phyloP scores from a whole-genome alignment of 37 sponge, comb jelly and placozoan species.

The Tethya wilhelma region DNA sequence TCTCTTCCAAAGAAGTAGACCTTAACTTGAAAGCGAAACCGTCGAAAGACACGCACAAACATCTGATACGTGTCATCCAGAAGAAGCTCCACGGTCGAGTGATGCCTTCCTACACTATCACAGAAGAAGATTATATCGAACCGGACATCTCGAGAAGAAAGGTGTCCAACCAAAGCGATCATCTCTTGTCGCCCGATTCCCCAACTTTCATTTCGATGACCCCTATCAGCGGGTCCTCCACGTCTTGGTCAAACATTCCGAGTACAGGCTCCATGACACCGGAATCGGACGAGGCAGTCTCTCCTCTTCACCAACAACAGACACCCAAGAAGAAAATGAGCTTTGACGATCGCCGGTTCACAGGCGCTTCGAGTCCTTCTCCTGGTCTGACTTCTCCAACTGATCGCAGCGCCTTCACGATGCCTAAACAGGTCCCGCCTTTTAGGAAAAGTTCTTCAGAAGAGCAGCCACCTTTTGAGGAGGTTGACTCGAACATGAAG shows the following conservation, averaged over 20 bases:
- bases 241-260: too few relatives aligned
- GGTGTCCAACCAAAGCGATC: background rate
- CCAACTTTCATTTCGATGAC: too few relatives aligned
- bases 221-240: too few relatives aligned
- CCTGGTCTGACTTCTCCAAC: background rate
- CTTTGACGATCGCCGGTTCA: background rate
- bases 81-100: slow-evolving; percentile 15
- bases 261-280: too few relatives aligned
- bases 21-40: slow-evolving; percentile 40
- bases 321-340: too few relatives aligned
- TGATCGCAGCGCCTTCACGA: background rate
- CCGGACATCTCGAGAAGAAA: background rate
- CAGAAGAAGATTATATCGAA: background rate
- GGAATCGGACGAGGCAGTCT: too few relatives aligned
- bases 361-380: background rate
- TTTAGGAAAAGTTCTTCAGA: background rate
- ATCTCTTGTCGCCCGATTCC: background rate
- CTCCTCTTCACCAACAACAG: too few relatives aligned
- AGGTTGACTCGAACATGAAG: background rate
- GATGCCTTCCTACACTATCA: background rate
- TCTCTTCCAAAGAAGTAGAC: slow-evolving; percentile 6
- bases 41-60: slow-evolving; percentile 25
- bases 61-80: background rate
- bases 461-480: background rate
- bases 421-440: too few relatives aligned